These are phyloP conservation scores for Pristionchus mayeri DNA, from an alignment of 2,888 invertebrate genomes.

Conservation along the genomic window DNA sequence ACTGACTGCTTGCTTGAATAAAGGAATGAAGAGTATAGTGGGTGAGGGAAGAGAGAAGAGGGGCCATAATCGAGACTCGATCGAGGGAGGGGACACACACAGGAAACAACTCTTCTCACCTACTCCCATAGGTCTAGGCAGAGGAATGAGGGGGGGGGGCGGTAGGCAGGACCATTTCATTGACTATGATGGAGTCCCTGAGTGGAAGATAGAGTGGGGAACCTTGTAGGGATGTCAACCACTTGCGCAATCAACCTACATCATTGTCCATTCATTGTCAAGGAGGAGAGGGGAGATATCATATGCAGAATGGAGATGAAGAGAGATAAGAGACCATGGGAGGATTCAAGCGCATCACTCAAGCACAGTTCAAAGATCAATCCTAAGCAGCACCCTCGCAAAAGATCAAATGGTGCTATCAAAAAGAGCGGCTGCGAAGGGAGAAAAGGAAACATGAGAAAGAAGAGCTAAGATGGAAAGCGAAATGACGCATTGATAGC, in stretches of 20 bases:
- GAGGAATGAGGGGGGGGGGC: neutral
- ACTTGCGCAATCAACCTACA: slow-evolving; percentile 4
- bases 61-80: slow-evolving; percentile 11
- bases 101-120: neutral
- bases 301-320: neutral
- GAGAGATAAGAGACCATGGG: neutral
- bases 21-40: neutral
- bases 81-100: neutral
- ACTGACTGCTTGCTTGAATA: neutral
- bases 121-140: neutral
- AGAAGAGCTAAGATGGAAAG: slow-evolving; percentile 22
- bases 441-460: slow-evolving; percentile 13
- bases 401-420: slow-evolving; percentile 9
- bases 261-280: slow-evolving; percentile 26
- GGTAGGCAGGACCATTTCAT: no score
- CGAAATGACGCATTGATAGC: slow-evolving; percentile 21
- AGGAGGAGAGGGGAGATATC: slow-evolving; percentile 1
- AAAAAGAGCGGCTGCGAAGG: neutral
- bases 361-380: neutral
- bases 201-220: neutral
- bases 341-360: neutral
- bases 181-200: neutral
- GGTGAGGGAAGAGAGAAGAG: neutral
- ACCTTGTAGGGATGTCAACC: slow-evolving; percentile 33
- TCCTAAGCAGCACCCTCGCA: neutral